Conservation (phyloP, 2,888 invertebrate genomes). For the Andrena haemorrhoa region DNA sequence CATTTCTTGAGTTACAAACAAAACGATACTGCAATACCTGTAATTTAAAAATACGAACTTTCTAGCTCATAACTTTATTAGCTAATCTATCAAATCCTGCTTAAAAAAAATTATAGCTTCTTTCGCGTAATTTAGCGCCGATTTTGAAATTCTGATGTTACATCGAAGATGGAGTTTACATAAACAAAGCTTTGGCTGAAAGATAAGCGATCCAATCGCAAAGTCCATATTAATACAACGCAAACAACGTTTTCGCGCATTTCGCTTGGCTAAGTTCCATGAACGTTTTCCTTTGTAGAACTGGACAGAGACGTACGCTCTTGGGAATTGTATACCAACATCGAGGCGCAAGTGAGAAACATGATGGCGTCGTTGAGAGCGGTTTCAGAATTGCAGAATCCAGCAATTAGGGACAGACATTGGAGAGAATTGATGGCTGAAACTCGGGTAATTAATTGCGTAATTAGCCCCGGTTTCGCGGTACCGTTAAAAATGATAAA, state of each 20-base stretch:
- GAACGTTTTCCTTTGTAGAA: slow-evolving; percentile 74
- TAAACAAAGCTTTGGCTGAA: neutral
- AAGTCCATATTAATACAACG: neutral
- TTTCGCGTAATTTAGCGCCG: too few relatives aligned
- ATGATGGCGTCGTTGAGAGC: slow-evolving; percentile 97
- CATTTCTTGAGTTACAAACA: too few relatives aligned
- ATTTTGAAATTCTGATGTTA: too few relatives aligned
- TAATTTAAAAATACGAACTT: too few relatives aligned
- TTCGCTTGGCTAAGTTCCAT: neutral
- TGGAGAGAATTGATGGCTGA: slow-evolving; percentile 97
- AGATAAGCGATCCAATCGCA: neutral
- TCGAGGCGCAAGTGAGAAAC: slow-evolving; percentile 94
- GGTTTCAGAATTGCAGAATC: slow-evolving; percentile 97
- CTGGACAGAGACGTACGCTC: slow-evolving; percentile 88
- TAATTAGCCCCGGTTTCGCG: neutral
- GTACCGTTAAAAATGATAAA: too few relatives aligned
- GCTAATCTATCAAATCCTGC: too few relatives aligned
- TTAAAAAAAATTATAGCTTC: too few relatives aligned
- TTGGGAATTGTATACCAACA: slow-evolving; percentile 92
- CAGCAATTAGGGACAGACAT: slow-evolving; percentile 96
- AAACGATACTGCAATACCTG: too few relatives aligned
- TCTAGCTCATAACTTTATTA: too few relatives aligned
- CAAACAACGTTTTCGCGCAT: neutral
- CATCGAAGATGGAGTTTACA: neutral
- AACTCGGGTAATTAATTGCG: slow-evolving; percentile 88